Percentiles rank a stretch among this genome's conserved stretches.
phyloP scores from a whole-genome alignment of 2,113 vertebrate species.

The Pterocles burchelli region DNA sequence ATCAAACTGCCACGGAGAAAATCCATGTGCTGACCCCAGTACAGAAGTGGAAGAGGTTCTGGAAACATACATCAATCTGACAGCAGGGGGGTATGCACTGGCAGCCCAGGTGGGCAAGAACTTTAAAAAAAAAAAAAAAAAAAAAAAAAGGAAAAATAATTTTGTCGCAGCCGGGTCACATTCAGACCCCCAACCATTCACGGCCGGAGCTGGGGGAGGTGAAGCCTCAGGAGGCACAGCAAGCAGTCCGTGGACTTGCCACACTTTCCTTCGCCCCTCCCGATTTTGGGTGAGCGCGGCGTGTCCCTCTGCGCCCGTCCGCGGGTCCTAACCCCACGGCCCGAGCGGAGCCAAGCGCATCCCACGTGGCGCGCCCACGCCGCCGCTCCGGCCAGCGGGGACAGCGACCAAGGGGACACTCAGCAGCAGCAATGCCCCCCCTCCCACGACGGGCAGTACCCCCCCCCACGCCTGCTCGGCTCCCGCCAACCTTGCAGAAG shows the following conservation, averaged over 20 bases:
- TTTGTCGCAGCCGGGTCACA: not conserved
- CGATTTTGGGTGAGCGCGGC: not conserved
- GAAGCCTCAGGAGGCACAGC: not conserved
- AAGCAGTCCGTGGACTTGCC: not conserved
- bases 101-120: not conserved
- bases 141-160: not conserved
- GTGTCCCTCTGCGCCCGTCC: not conserved
- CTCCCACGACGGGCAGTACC: not conserved
- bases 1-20: too few relatives aligned
- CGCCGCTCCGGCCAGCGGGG: not conserved
- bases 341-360: not conserved
- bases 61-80: not conserved
- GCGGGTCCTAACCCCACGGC: not conserved
- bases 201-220: not conserved
- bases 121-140: not conserved
- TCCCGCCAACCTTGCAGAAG: conserved; percentile 35
- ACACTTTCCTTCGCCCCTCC: not conserved
- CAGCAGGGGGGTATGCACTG: not conserved
- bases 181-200: not conserved
- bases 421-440: not conserved
- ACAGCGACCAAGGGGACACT: not conserved
- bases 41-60: not conserved
- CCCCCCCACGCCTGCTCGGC: conserved; percentile 52
- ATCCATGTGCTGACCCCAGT: not conserved
- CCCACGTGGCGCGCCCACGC: conserved; percentile 39